Evolutionary conservation across 2,797 vertebrate species (phyloP).

Genomic region (Phrynocephalus guinanensis): DNA sequence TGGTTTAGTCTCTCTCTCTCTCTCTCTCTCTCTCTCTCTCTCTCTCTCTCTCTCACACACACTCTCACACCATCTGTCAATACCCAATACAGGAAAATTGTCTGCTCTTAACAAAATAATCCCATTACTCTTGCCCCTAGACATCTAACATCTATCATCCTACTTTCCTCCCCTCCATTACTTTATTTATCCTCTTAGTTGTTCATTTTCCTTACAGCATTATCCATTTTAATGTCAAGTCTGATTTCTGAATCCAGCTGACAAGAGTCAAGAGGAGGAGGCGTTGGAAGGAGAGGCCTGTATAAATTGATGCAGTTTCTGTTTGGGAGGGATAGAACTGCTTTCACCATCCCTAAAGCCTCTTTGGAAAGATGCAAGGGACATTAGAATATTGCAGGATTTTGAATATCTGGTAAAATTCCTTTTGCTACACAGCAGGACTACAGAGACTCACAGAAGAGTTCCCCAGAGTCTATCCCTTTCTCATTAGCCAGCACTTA

Average conservation of each 20-base stretch:
- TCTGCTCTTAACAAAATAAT: constrained; percentile 17
- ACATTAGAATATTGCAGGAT: too few species aligned
- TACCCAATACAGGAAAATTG: neutral
- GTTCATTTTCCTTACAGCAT: constrained; percentile 53
- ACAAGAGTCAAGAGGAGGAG: constrained; percentile 55
- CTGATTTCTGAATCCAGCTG: constrained; percentile 64
- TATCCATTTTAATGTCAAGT: constrained; percentile 56
- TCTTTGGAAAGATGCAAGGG: too few species aligned
- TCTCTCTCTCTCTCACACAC: too few species aligned
- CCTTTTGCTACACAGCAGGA: too few species aligned
- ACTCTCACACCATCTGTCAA: neutral
- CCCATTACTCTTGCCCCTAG: constrained; percentile 7
- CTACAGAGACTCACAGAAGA: too few species aligned
- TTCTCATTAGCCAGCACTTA: too few species aligned
- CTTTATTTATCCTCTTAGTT: constrained; percentile 48
- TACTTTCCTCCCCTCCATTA: neutral
- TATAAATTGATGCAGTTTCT: constrained; percentile 60
- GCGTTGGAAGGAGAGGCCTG: constrained; percentile 7
- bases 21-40: too few species aligned
- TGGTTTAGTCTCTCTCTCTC: too few species aligned
- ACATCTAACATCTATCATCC: constrained; percentile 15
- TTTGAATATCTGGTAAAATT: too few species aligned
- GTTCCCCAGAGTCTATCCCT: too few species aligned
- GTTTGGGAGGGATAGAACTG: constrained; percentile 61
- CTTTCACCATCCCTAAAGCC: too few species aligned